Percentiles rank a stretch among this genome's conserved stretches.
These are phyloP conservation scores for Hypena proboscidalis DNA, from an alignment of 2,888 invertebrate species.

Conservation along the genomic window DNA sequence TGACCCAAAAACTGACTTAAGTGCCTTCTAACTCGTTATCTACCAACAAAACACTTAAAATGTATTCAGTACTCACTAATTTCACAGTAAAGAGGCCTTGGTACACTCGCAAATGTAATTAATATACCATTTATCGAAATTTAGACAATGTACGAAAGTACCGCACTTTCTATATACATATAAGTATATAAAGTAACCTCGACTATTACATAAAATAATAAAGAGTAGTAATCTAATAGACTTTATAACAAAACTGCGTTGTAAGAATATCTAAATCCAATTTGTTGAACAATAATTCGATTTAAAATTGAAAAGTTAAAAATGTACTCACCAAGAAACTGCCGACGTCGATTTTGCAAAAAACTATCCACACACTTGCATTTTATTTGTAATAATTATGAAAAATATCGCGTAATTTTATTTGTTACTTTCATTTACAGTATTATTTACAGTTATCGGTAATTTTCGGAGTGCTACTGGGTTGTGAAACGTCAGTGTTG, in stretches of 20 bases:
- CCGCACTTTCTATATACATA: constrained; percentile 25
- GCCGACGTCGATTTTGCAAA: constrained; percentile 10
- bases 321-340: constrained; percentile 35
- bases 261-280: constrained; percentile 45
- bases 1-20: constrained; percentile 23
- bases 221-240: constrained; percentile 3
- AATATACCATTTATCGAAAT: constrained; percentile 9
- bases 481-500: constrained; percentile 71
- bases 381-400: constrained; percentile 25
- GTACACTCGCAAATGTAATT: constrained; percentile 2
- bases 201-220: constrained; percentile 17
- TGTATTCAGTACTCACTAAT: constrained; percentile 4
- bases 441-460: constrained; percentile 67
- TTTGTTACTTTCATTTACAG: constrained; percentile 55
- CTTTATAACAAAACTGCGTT: constrained; percentile 22
- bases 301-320: constrained; percentile 43
- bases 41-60: constrained; percentile 9
- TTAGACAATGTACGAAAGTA: constrained; percentile 12
- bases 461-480: constrained; percentile 63
- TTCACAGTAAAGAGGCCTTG: constrained; percentile 1
- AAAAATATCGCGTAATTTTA: constrained; percentile 29
- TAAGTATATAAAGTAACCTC: constrained; percentile 19
- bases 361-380: constrained; percentile 45
- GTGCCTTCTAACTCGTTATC: constrained; percentile 9
- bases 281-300: constrained; percentile 50